Evolutionary conservation across 1,140 invertebrate genomes (phyloP), one percentile per base, ranked within the genome.

Genomic region (Ostrea edulis): DNA sequence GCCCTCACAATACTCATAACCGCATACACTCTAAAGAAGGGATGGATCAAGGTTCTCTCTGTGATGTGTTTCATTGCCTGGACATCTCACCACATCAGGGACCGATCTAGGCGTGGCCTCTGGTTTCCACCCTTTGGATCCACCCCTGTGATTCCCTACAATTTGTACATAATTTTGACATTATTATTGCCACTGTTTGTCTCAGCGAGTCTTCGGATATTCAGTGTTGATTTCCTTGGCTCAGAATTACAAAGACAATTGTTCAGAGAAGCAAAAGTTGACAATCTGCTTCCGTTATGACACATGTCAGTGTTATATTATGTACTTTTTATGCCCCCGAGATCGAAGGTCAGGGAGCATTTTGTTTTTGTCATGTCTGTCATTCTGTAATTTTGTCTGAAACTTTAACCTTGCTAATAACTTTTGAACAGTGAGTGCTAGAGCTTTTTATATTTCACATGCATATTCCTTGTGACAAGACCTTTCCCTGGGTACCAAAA

Each of bases 31-130:
- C 58, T 88, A 12, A 55, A 54, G 9, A 25, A 71, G 12, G 20
- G 44, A 17, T 71, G 9, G 25, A 52, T 84, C 14, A 83, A 68
- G n/a, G 83, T 81, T 14, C 29, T 90, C 12, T 58, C 88, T 29
- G 89, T 91, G 58, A 65, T 94, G 35, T 90, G 92, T 68, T 44
- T 93, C 2, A 87, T 92, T 9, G 91, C 93, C 3, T 91, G 90
- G 84, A 77, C 92, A 12, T 92, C 92, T 20, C 94, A 95, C 87
- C 94, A 95, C 84, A 83, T 94, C 17, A 86, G 94, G 55, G 94
- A 95, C 87, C 92, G 89, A 1, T 55, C 87, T 82, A 85, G 93
- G 51, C 88, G 91, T 5, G 94, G 94, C 8, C 86, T 94, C 14
- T 93, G 93, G 92, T 88, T 94, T 71, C 91, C 90, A 68, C 92